A percentile compares a stretch with the other conserved stretches of the same genome.
phyloP scores from a whole-genome alignment of 37 sponge, comb jelly and placozoan species.

The Crambe crambe region DNA sequence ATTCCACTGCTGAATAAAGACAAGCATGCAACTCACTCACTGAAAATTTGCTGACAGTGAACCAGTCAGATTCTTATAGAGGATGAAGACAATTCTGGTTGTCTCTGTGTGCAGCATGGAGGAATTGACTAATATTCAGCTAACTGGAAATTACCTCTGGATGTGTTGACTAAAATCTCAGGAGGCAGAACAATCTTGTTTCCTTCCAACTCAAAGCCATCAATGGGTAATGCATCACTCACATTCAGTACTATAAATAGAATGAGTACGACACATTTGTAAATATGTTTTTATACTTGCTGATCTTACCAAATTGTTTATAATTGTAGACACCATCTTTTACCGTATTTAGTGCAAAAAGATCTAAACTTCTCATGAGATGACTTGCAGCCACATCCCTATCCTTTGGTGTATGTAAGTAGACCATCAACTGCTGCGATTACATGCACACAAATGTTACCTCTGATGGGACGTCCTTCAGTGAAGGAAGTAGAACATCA shows the following conservation, averaged over 20 bases:
- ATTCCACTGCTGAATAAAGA: too few species aligned
- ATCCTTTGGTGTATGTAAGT: too few species aligned
- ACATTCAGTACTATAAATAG: too few species aligned
- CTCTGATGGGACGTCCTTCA: not conserved
- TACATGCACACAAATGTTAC: too few species aligned
- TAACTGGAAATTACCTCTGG: not conserved
- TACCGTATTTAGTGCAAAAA: not conserved
- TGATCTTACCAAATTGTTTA: not conserved
- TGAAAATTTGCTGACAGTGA: not conserved
- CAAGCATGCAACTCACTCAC: too few species aligned
- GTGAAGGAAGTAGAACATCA: not conserved
- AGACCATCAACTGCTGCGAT: too few species aligned
- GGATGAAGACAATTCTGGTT: not conserved
- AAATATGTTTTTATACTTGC: too few species aligned
- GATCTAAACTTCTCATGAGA: not conserved
- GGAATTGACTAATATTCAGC: too few species aligned
- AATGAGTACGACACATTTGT: too few species aligned
- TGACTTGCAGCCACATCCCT: not conserved
- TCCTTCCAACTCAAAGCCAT: not conserved
- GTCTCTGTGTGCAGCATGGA: not conserved
- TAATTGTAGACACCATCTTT: not conserved
- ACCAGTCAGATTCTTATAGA: not conserved
- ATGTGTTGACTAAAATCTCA: not conserved
- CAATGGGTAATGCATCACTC: too few species aligned
- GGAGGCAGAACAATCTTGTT: not conserved